Percentiles rank a stretch among this genome's conserved stretches.
phyloP scores from a whole-genome alignment of 2,888 invertebrate genomes.

The Ophonus ardosiacus region DNA sequence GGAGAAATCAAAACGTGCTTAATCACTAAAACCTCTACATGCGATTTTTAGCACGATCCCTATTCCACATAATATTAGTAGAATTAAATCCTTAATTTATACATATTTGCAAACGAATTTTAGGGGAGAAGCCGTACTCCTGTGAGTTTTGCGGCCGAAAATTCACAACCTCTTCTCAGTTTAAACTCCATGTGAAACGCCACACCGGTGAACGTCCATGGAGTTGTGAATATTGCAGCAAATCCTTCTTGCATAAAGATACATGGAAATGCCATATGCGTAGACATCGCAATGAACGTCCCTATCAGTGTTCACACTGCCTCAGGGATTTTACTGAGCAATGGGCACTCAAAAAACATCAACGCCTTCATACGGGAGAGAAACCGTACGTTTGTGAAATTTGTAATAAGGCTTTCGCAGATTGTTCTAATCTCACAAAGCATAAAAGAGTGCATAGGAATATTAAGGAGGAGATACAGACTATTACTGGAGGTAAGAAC shows the following conservation, averaged over 20 bases:
- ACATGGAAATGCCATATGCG: slow-evolving; percentile 83
- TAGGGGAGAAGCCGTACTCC: slow-evolving; percentile 86
- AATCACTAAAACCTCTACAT: too few relatives aligned
- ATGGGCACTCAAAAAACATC: slow-evolving; percentile 82
- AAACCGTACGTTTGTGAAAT: slow-evolving; percentile 85
- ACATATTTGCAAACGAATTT: too few relatives aligned
- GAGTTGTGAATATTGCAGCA: slow-evolving; percentile 79
- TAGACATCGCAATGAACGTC: slow-evolving; percentile 82
- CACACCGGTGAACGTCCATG: slow-evolving; percentile 80
- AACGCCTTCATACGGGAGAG: slow-evolving; percentile 82
- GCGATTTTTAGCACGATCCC: too few relatives aligned
- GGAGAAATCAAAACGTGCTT: too few relatives aligned
- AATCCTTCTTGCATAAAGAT: slow-evolving; percentile 80
- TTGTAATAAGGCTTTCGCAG: slow-evolving; percentile 86
- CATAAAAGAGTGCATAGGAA: slow-evolving; percentile 77
- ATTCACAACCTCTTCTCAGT: slow-evolving; percentile 87
- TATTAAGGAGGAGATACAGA: slow-evolving; percentile 35
- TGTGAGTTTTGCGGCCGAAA: slow-evolving; percentile 83
- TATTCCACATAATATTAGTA: too few relatives aligned
- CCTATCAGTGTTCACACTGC: slow-evolving; percentile 79
- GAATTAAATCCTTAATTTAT: too few relatives aligned
- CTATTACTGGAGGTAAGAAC: slow-evolving; percentile 2
- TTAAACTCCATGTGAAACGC: slow-evolving; percentile 81
- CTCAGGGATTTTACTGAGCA: slow-evolving; percentile 81
- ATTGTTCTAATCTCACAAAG: slow-evolving; percentile 86